phyloP scores from a whole-genome alignment of 2,888 invertebrate species.

The Folsomia manolachei region DNA sequence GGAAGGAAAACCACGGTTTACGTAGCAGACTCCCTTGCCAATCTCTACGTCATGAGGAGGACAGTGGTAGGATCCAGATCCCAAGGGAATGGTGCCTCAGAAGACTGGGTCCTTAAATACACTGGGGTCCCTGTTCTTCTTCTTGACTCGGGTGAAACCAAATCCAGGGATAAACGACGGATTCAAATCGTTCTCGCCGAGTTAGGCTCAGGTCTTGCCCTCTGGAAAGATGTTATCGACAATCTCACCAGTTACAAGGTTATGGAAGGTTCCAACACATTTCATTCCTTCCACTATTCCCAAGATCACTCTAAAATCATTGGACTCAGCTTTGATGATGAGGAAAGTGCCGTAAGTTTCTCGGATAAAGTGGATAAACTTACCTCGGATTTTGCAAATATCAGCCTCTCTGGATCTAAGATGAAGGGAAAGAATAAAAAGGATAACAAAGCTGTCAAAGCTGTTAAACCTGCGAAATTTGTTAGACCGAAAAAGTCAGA shows the following conservation, averaged over 20 bases:
- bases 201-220: conserved; percentile 73
- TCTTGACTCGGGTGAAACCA: conserved; percentile 72
- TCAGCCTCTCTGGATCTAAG: conserved; percentile 68
- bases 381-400: conserved; percentile 74
- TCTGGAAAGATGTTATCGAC: conserved; percentile 79
- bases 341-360: conserved; percentile 68
- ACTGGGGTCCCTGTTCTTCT: conserved; percentile 77
- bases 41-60: conserved; percentile 65
- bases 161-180: conserved; percentile 65
- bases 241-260: conserved; percentile 68
- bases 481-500: conserved; percentile 68
- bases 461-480: conserved; percentile 47
- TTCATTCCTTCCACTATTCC: conserved; percentile 78
- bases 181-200: conserved; percentile 72
- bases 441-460: conserved; percentile 40
- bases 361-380: conserved; percentile 67
- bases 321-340: conserved; percentile 76
- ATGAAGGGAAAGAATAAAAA: conserved; percentile 55
- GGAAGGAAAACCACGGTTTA: conserved; percentile 75
- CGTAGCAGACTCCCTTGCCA: conserved; percentile 73
- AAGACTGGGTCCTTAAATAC: conserved; percentile 67
- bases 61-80: conserved; percentile 32
- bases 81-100: conserved; percentile 50
- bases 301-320: conserved; percentile 72
- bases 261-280: conserved; percentile 59